These are phyloP conservation scores for Scaptomyza reducta DNA, from an alignment of 2,888 invertebrate genomes.

Conservation along the genomic window DNA sequence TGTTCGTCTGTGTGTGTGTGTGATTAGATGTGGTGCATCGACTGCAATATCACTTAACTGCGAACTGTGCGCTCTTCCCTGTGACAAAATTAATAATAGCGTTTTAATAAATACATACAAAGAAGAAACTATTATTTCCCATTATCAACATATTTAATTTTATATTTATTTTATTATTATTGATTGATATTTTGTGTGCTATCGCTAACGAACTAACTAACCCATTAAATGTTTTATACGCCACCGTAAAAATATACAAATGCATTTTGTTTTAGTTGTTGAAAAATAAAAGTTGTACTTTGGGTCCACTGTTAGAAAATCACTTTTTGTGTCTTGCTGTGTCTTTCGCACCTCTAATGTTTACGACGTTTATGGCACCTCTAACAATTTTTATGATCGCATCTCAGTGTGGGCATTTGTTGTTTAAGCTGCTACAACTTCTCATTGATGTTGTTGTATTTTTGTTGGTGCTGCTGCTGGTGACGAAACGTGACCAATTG, in stretches of 20 bases:
- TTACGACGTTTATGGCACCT: conserved; percentile 55
- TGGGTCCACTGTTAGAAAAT: conserved; percentile 16
- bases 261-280: too few relatives aligned
- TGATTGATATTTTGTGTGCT: too few relatives aligned
- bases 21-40: conserved; percentile 24
- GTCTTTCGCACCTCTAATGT: conserved; percentile 15
- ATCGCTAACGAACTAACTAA: too few relatives aligned
- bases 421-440: conserved; percentile 23
- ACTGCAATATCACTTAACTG: conserved; percentile 15
- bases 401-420: conserved; percentile 58
- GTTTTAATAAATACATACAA: neutral
- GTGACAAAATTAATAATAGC: neutral
- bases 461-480: conserved; percentile 29
- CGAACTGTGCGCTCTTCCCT: conserved; percentile 11
- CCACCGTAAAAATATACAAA: too few relatives aligned
- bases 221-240: too few relatives aligned
- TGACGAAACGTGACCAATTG: conserved; percentile 76
- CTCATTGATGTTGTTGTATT: conserved; percentile 4
- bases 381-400: conserved; percentile 56
- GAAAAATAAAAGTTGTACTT: neutral
- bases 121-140: neutral
- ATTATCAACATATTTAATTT: neutral
- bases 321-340: conserved; percentile 14
- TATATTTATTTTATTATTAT: too few relatives aligned
- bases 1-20: conserved; percentile 9